These are phyloP conservation scores for Phocoena phocoena DNA, from an alignment of 2,113 vertebrate genomes.

Conservation along the genomic window DNA sequence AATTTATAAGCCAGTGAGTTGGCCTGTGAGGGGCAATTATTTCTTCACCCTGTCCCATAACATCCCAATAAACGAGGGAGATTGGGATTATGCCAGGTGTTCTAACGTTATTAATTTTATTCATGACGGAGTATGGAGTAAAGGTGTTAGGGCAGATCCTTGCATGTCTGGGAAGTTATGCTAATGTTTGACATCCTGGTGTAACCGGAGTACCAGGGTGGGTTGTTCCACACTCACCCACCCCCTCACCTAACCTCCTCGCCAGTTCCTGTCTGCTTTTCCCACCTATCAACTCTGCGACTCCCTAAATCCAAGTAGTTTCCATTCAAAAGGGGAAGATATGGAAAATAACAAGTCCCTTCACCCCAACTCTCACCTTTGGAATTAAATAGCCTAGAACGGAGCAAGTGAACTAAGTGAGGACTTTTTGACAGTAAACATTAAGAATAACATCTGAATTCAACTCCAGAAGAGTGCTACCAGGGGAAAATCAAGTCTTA, in stretches of 20 bases:
- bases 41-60: not conserved
- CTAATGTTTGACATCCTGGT: not conserved
- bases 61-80: not conserved
- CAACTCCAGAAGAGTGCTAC: conserved; percentile 35
- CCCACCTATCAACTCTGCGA: not conserved
- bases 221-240: not conserved
- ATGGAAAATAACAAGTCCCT: not conserved
- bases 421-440: not conserved
- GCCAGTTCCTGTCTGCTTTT: not conserved
- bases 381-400: not conserved
- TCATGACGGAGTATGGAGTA: not conserved
- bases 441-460: conserved; percentile 28
- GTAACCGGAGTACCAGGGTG: not conserved
- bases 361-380: not conserved
- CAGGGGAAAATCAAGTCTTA: not conserved
- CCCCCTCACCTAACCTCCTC: not conserved
- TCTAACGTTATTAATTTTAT: not conserved
- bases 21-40: not conserved
- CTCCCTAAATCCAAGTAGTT: not conserved
- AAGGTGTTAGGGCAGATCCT: not conserved
- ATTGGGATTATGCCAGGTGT: not conserved
- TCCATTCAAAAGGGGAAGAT: not conserved
- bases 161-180: not conserved
- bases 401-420: not conserved
- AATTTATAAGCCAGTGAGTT: conserved; percentile 27